Base-by-base conservation (phyloP, 1,140 invertebrate species). In the Trichoplusia ni region DNA sequence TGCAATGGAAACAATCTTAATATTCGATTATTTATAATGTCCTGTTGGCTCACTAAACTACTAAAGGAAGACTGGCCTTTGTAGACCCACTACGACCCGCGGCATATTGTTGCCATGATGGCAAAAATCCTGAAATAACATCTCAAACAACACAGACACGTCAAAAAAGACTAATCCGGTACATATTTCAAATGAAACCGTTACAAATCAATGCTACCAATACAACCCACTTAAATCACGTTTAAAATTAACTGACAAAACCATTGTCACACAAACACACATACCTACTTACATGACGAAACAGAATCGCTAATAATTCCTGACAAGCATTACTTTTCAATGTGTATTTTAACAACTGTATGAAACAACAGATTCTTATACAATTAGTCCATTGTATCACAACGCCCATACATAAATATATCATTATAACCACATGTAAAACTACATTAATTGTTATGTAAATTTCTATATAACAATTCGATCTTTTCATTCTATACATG, bases 351-450 rank as follows among this genome's bases (percentile, higher is more conserved):
- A 54, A 54, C 49, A 54, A 54, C 31, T 54, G 49, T 53, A 29
- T 51, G 13, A 6, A 5, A 16, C n/a, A 11, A 33, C 8, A 8
- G 29, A 33, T 33, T 47, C 59, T 44, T 47, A 59, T 44, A 56
- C 37, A 73, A 75, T 70, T 73, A 73, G 67, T 64, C 56, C 51
- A 70, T 75, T 72, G 60, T 72, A 53, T 72, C 35, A 46, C 65
- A 69, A 67, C 53, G 58, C 4, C 14, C 53, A 58, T 64, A 58
- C 61, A 58, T 42, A 59, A 59, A 62, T 13, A 25, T 49, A 33
- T 38, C 25, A 61, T 59, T 58, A 18, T 37, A 54, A 18, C n/a
- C 44, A 38, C 29, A 31, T 56, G 47, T 64, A 56, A 68, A 67
- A 64, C 29, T 42, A n/a, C 61, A 64, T 66, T 70, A 56, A 73